Conservation (phyloP, 2,888 invertebrate genomes). For the Caenorhabditis imperialis region DNA sequence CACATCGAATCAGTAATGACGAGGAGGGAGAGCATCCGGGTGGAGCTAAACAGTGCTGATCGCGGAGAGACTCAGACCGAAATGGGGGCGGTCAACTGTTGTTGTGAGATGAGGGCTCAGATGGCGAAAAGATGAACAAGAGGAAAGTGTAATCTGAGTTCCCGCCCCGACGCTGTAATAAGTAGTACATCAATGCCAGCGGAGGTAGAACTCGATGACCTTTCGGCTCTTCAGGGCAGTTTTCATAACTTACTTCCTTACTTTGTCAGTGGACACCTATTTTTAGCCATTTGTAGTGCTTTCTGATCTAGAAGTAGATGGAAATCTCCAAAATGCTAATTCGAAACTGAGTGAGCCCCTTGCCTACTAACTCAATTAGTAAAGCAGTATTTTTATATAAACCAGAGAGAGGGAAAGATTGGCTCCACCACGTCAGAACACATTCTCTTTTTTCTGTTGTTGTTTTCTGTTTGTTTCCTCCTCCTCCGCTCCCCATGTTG, state of each 20-base stretch:
- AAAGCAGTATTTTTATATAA: too few relatives aligned
- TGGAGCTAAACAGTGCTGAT: neutral
- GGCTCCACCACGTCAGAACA: constrained; percentile 19
- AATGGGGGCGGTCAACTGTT: constrained; percentile 52
- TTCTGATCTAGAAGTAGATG: too few relatives aligned
- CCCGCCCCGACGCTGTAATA: constrained; percentile 37
- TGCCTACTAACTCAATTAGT: too few relatives aligned
- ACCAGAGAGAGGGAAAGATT: too few relatives aligned
- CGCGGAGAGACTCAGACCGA: constrained; percentile 25
- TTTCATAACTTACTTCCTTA: neutral
- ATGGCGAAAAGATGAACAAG: constrained; percentile 37
- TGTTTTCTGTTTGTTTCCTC: constrained; percentile 12
- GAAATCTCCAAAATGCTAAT: too few relatives aligned
- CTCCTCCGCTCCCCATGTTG: constrained; percentile 4
- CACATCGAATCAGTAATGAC: constrained; percentile 28
- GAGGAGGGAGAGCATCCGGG: constrained; percentile 32
- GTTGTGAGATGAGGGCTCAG: constrained; percentile 30
- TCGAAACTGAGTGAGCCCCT: too few relatives aligned
- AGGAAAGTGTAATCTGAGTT: constrained; percentile 37
- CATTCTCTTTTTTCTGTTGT: constrained; percentile 6
- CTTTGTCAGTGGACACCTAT: neutral
- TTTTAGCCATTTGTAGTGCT: constrained; percentile 7
- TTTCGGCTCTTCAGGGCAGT: neutral
- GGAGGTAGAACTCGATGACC: constrained; percentile 30
- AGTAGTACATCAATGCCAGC: constrained; percentile 27